A percentile compares a stretch with the other conserved stretches of the same genome.
Conservation (phyloP, 2,888 invertebrate species). For the Drosophila austrosaltans region DNA sequence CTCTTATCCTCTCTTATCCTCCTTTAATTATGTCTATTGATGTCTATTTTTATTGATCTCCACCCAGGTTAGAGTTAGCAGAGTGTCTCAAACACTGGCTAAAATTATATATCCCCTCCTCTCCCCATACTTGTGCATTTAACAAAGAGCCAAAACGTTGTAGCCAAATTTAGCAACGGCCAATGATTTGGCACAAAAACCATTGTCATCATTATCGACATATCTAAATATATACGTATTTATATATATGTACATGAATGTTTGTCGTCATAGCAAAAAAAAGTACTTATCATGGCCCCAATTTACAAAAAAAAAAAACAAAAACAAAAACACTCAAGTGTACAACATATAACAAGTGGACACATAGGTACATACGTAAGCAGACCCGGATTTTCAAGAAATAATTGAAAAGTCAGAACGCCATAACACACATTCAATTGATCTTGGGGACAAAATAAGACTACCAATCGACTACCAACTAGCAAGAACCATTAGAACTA, state of each 20-base stretch:
- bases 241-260: background rate
- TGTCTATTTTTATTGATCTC: background rate
- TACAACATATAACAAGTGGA: conserved; percentile 11
- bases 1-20: background rate
- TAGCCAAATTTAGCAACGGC: conserved; percentile 55
- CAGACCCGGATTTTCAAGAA: conserved; percentile 6
- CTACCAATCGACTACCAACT: too few species aligned
- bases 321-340: conserved; percentile 12
- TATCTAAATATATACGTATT: conserved; percentile 28
- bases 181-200: conserved; percentile 51
- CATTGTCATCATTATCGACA: conserved; percentile 5
- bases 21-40: background rate
- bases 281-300: conserved; percentile 63
- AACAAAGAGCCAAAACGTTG: conserved; percentile 23
- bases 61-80: background rate
- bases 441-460: background rate
- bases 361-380: conserved; percentile 5
- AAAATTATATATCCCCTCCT: background rate
- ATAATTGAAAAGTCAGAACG: conserved; percentile 1
- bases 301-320: conserved; percentile 29
- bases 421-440: background rate
- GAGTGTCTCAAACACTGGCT: background rate
- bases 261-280: conserved; percentile 24
- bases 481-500: too few species aligned
- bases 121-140: conserved; percentile 3